Evolutionary conservation across 2,888 invertebrate species (phyloP), one percentile per base, ranked within the genome.

Genomic region (Tenthredo mesomela): DNA sequence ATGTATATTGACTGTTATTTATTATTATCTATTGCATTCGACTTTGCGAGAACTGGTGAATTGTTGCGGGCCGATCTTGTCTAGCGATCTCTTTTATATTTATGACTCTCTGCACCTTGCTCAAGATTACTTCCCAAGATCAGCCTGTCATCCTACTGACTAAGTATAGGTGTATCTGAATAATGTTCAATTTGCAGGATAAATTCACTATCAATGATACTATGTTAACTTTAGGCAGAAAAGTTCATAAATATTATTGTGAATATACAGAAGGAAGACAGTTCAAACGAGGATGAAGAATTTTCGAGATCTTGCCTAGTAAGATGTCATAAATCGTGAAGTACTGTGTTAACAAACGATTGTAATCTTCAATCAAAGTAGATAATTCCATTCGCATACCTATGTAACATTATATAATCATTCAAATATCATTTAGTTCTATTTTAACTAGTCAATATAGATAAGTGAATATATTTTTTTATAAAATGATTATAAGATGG

Each of bases 391-490:
- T 58, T 78, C 25, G n/a, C 37, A 37, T 40, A n/a, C 10, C 12
- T 65, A 67, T 67, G 67, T 67, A 67, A 67, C 33, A 29, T 61
- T 61, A 61, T 58, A 25, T 80, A 61, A 80, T 58, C 80, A 80
- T 80, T 80, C 3, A 84, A 84, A 84, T 78, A 33, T 50, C 47
- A 15, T 78, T 58, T 61, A 80, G 21, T 40, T 40, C 21, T 84
- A 43, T 84, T 84, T 86, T 87, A 87, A 90, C 92, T 92, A 92
- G 92, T 92, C 92, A 92, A 89, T 92, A 89, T 92, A 91, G 88
- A 90, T 90, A 91, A 91, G 89, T 90, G 88, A 91, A 90, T 92
- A 91, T 92, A 91, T 91, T 90, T 92, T 92, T 91, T 92, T 91
- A 92, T 89, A 88, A 87, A 88, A 90, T 85, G 80, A 82, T 71